Base-by-base conservation (phyloP, 1,140 invertebrate genomes). In the Teleogryllus occipitalis region DNA sequence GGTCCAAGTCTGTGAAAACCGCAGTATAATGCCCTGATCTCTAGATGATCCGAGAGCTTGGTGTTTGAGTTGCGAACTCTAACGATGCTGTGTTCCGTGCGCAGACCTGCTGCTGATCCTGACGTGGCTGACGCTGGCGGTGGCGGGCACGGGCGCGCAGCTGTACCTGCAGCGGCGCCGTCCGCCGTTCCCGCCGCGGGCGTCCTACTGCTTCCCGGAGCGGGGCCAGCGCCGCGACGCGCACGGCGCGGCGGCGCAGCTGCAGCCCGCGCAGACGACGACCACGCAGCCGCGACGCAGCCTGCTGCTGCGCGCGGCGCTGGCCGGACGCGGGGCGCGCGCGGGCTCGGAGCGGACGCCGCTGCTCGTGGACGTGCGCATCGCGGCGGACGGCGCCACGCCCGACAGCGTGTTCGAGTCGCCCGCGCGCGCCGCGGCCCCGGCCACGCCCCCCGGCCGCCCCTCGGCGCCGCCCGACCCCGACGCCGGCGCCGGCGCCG, bases 21-120 rank as follows among this genome's bases (percentile, higher is more conserved):
- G n/a, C n/a, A n/a, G n/a, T n/a, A n/a, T n/a, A n/a, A n/a, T n/a
- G n/a, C n/a, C n/a, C n/a, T 39, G 27, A 39, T 39, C 27, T 39
- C 1, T 39, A 39, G 27, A 39, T 2, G 27, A 2, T 39, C 27
- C 27, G 27, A 39, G 27, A 39, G 27, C 1, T 5, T 1, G 27
- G 27, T 39, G 27, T 39, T 39, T 39, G 27, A 39, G 5, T 39
- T 39, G 27, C 5, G 27, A 39, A 39, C 27, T 39, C 1, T 39
- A n/a, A n/a, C n/a, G n/a, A n/a, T n/a, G n/a, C n/a, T n/a, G n/a
- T n/a, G n/a, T 39, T 39, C 1, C 1, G 1, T 39, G 27, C 27
- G 27, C 27, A 93, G 91, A 93, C 85, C 85, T 88, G 47, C 83
- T 89, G 21, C 83, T 92, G 72, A 86, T 85, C 0, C 80, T 88